These are phyloP conservation scores for Cerceris rybyensis DNA, from an alignment of 2,888 invertebrate genomes.

Conservation along the genomic window DNA sequence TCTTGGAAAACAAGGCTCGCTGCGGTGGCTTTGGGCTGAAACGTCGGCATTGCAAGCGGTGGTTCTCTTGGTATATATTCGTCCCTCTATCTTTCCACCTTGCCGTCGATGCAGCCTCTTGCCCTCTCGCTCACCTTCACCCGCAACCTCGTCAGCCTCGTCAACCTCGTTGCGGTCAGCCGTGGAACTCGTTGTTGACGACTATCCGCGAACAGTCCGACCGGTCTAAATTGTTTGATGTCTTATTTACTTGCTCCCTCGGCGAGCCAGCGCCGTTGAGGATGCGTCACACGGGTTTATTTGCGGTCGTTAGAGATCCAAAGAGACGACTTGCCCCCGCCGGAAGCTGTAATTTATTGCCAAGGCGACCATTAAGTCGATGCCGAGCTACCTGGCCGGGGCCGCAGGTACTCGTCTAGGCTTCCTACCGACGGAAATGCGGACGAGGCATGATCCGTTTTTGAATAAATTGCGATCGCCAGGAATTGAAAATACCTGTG, in stretches of 20 bases:
- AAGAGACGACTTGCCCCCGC: constrained; percentile 48
- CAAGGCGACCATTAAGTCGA: constrained; percentile 22
- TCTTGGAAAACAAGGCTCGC: constrained; percentile 76
- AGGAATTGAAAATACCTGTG: too few species aligned
- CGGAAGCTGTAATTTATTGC: constrained; percentile 53
- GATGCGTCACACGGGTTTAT: constrained; percentile 74
- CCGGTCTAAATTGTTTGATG: constrained; percentile 77
- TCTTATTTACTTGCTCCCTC: constrained; percentile 74
- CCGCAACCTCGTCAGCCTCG: constrained; percentile 60
- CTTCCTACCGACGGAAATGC: too few species aligned
- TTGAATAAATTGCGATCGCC: too few species aligned
- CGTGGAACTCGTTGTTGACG: constrained; percentile 57
- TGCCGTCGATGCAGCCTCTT: constrained; percentile 42
- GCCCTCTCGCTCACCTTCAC: constrained; percentile 49
- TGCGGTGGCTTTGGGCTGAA: constrained; percentile 70
- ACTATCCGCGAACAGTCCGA: constrained; percentile 56
- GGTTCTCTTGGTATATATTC: too few species aligned
- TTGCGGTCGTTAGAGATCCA: constrained; percentile 67
- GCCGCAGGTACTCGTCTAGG: constrained; percentile 13
- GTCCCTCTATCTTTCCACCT: constrained; percentile 65
- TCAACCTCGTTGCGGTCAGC: constrained; percentile 55
- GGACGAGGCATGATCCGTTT: too few species aligned
- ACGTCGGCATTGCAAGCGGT: constrained; percentile 41
- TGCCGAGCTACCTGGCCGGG: constrained; percentile 24
- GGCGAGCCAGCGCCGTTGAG: constrained; percentile 36